Evolutionary conservation across 2,888 invertebrate genomes (phyloP), one percentile per base, ranked within the genome.

Genomic region (Megaustenia siamemsis): DNA sequence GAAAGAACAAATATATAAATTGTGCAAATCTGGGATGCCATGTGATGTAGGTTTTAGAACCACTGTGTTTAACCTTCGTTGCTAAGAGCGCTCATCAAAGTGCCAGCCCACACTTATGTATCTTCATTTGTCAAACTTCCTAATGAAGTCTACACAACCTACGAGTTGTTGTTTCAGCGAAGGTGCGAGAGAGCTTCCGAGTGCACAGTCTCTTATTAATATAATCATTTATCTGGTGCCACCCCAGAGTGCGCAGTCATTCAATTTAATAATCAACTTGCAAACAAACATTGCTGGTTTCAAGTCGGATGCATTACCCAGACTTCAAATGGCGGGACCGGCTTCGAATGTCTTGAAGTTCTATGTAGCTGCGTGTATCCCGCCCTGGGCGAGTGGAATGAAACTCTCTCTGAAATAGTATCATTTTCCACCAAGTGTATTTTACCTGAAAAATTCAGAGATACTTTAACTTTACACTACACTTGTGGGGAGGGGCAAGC

Each of bases 231-330:
- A n/a, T n/a, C 43, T 28, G 79, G 43, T 40, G 66, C 79, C 71
- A n/a, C 71, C 38, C 38, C 6, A 40, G 53, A 81, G 69, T 80
- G 81, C 71, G 81, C 38, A 38, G 71, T 81, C 81, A 81, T 81
- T 81, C 66, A 81, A 81, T 81, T 81, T 81, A 81, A 81, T 81
- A 81, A 81, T 71, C 69, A 43, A 18, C 15, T 21, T n/a, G 12
- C 24, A 81, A 81, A 81, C 40, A 81, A 81, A 81, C 81, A 81
- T 15, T 10, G 21, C 8, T n/a, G 32, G 81, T 81, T 81, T 81
- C 69, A 69, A 53, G 53, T 69, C 81, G 49, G 81, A 69, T 71
- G 69, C 15, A 35, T 32, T 53, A 53, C 38, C 81, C 18, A 15
- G 28, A 71, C 69, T 63, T 81, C 81, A 81, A 81, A 81, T 53